Evolutionary conservation across 2,113 vertebrate species (phyloP).

Genomic region (Picathartes gymnocephalus): DNA sequence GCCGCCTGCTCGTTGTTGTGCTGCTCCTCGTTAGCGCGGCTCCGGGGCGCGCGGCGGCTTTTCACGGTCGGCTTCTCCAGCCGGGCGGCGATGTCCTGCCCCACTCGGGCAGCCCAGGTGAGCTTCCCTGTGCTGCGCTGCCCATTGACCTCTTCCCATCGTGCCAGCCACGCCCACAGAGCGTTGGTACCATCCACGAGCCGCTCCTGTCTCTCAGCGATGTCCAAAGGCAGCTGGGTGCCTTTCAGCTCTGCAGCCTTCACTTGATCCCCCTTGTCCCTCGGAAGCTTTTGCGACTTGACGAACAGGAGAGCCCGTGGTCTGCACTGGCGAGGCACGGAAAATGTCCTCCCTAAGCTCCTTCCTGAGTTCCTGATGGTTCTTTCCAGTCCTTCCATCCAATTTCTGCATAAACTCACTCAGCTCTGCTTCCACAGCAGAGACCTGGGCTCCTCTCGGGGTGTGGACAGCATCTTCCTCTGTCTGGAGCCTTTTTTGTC

Average conservation of each 20-base stretch:
- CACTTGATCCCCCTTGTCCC: neutral
- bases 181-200: neutral
- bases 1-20: neutral
- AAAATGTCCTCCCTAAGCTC: too few species aligned
- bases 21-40: neutral
- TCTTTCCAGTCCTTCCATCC: too few species aligned
- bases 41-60: neutral
- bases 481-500: too few species aligned
- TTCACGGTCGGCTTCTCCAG: neutral
- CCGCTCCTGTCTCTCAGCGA: neutral
- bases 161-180: neutral
- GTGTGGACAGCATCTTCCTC: too few species aligned
- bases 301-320: too few species aligned
- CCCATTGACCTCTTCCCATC: neutral
- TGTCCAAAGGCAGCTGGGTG: neutral
- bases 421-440: too few species aligned
- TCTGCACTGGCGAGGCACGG: too few species aligned
- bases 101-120: neutral
- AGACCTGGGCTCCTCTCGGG: too few species aligned
- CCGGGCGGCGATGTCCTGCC: neutral
- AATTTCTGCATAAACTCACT: too few species aligned
- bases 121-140: neutral
- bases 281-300: neutral
- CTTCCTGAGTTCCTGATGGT: too few species aligned
- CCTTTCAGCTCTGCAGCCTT: neutral